These are phyloP conservation scores for Alcis repandata DNA, from an alignment of 2,888 invertebrate genomes.

Conservation along the genomic window DNA sequence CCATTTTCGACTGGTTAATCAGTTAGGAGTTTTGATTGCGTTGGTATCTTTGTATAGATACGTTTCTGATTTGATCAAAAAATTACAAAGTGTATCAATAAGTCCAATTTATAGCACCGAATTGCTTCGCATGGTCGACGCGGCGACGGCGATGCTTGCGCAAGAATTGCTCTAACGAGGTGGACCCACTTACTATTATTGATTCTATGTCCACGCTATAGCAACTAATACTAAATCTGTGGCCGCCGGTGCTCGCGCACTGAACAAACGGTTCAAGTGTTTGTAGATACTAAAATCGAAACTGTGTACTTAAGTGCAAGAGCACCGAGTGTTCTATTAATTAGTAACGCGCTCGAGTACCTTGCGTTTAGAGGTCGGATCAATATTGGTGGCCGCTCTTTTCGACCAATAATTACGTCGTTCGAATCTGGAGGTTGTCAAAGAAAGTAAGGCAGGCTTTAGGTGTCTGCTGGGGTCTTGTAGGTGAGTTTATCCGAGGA, in stretches of 20 bases:
- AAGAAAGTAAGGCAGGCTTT: no score
- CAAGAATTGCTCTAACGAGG: slow-evolving; percentile 3
- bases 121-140: background rate
- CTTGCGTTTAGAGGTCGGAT: background rate
- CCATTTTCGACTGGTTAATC: no score
- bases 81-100: background rate
- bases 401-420: no score
- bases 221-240: background rate
- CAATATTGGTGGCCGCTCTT: background rate
- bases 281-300: background rate
- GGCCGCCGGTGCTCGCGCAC: background rate
- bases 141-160: background rate
- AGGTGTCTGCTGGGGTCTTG: no score
- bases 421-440: no score
- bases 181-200: background rate
- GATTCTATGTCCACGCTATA: background rate
- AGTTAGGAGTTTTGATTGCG: no score
- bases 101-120: background rate
- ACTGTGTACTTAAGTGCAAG: background rate
- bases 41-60: background rate
- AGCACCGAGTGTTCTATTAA: slow-evolving; percentile 8
- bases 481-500: no score
- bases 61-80: background rate
- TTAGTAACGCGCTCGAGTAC: background rate
- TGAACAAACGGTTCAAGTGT: background rate